Conservation (phyloP, 2,888 invertebrate species). For the Griposia aprilina region DNA sequence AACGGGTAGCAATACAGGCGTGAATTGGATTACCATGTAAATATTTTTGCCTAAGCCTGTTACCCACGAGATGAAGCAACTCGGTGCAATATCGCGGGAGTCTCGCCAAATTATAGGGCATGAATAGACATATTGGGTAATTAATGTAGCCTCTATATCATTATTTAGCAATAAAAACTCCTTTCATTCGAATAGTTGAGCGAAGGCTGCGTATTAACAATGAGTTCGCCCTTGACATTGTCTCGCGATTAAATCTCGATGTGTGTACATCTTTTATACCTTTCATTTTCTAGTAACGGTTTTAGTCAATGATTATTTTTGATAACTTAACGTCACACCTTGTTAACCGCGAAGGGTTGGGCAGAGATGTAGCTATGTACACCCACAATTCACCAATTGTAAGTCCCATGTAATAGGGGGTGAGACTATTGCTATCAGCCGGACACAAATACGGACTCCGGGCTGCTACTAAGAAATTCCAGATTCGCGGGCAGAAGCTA, state of each 20-base stretch:
- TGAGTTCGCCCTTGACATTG: conserved; percentile 60
- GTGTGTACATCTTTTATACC: conserved; percentile 49
- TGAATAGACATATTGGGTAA: conserved; percentile 65
- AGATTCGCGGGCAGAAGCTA: too few relatives aligned
- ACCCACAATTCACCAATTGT: too few relatives aligned
- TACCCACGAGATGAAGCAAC: conserved; percentile 58
- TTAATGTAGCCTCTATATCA: conserved; percentile 61
- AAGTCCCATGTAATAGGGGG: too few relatives aligned
- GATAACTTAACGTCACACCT: too few relatives aligned
- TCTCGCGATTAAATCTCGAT: conserved; percentile 50
- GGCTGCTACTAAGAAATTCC: too few relatives aligned
- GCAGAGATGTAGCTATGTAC: too few relatives aligned
- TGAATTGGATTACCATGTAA: conserved; percentile 63
- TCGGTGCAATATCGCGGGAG: conserved; percentile 61
- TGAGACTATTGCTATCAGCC: too few relatives aligned
- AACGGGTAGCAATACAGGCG: conserved; percentile 45
- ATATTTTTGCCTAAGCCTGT: conserved; percentile 58
- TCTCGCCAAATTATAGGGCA: conserved; percentile 59
- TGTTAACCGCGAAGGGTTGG: too few relatives aligned
- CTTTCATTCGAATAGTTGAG: conserved; percentile 58
- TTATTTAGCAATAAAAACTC: conserved; percentile 68
- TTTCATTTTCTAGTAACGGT: conserved; percentile 33
- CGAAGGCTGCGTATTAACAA: conserved; percentile 61
- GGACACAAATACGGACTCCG: too few relatives aligned
- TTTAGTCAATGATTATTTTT: conserved; percentile 5